Conservation (phyloP, 1,140 invertebrate genomes). For the Anastrepha obliqua region DNA sequence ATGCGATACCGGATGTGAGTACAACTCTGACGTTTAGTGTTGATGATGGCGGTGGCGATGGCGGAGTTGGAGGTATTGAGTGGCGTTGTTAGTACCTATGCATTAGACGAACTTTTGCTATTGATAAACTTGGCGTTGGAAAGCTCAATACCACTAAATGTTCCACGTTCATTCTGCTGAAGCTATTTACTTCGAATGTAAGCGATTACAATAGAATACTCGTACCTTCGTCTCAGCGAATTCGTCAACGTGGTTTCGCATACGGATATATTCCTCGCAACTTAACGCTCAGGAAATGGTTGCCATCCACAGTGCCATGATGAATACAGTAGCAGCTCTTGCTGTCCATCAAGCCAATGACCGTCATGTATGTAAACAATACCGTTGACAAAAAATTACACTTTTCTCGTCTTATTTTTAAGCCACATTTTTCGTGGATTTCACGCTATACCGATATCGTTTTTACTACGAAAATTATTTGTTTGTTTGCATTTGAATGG, state of each 20-base stretch:
- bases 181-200: not conserved
- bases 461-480: not conserved
- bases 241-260: not conserved
- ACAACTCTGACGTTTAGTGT: slow-evolving; percentile 56
- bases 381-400: slow-evolving; percentile 31
- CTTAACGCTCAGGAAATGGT: not conserved
- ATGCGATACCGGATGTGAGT: slow-evolving; percentile 74
- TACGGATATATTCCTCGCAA: slow-evolving; percentile 1
- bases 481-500: slow-evolving; percentile 26
- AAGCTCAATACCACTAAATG: slow-evolving; percentile 18
- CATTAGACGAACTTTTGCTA: not conserved
- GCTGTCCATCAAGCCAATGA: slow-evolving; percentile 43
- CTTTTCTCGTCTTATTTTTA: slow-evolving; percentile 24
- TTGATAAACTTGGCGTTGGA: not conserved
- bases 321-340: not conserved
- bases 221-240: too few species aligned
- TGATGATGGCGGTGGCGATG: not conserved
- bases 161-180: slow-evolving; percentile 6
- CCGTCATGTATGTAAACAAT: slow-evolving; percentile 44
- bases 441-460: not conserved
- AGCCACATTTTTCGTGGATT: slow-evolving; percentile 12
- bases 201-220: not conserved
- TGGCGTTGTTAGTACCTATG: not conserved
- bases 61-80: not conserved
- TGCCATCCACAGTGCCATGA: not conserved